A percentile compares a stretch with the other conserved stretches of the same genome.
Conservation (phyloP, 2,113 vertebrate species). For the Pyrgilauda ruficollis region DNA sequence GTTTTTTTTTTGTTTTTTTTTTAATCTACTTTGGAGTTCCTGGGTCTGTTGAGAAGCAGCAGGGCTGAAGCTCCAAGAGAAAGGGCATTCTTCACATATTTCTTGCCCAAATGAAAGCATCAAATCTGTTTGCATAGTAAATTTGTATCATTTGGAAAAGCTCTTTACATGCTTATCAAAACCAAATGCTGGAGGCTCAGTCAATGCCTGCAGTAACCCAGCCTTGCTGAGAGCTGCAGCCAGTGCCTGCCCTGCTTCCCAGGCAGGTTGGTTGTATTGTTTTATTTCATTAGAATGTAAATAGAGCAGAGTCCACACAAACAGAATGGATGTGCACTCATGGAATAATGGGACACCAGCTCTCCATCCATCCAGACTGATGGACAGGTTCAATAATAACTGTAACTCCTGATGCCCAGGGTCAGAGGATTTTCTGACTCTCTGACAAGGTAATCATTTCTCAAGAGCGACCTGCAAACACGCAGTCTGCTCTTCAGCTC, state of each 20-base stretch:
- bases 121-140: neutral
- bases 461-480: neutral
- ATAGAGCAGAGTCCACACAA: neutral
- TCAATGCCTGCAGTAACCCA: neutral
- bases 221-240: neutral
- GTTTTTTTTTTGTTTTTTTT: neutral
- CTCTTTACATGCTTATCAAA: neutral
- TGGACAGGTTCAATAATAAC: neutral
- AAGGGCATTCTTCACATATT: neutral
- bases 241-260: neutral
- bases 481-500: neutral
- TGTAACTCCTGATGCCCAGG: neutral
- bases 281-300: neutral
- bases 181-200: neutral
- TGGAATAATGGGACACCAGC: neutral
- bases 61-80: neutral
- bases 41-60: neutral
- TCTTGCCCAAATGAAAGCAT: neutral
- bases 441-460: neutral
- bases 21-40: neutral
- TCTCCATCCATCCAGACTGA: neutral
- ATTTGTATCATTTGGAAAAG: neutral
- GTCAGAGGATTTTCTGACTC: neutral
- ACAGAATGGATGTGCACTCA: neutral
- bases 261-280: neutral